Conservation (phyloP, 2,113 vertebrate species). For the Limnothrissa miodon region DNA sequence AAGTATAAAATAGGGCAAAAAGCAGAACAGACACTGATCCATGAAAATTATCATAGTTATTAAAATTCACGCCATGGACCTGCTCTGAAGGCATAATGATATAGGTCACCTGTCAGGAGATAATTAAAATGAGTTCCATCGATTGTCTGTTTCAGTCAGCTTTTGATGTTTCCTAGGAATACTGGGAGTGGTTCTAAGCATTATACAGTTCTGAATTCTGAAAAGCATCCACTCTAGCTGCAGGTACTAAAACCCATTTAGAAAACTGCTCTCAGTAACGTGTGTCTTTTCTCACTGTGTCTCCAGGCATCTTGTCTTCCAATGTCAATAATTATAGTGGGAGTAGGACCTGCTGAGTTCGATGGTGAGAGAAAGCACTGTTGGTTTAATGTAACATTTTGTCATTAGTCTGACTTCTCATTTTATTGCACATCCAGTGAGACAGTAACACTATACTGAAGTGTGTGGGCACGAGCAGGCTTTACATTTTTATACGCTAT, state of each 20-base stretch:
- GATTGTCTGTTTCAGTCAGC: no score
- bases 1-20: no score
- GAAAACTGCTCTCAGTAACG: not conserved
- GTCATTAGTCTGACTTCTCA: not conserved
- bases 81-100: no score
- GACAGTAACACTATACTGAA: not conserved
- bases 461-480: not conserved
- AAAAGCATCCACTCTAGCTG: not conserved
- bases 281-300: constrained; percentile 37
- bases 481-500: not conserved
- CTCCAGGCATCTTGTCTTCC: constrained; percentile 88
- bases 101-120: no score
- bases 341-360: constrained; percentile 94
- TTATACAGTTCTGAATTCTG: constrained; percentile 16
- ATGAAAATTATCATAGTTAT: no score
- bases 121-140: no score
- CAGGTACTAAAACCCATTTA: not conserved
- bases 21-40: no score
- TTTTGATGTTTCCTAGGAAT: not conserved
- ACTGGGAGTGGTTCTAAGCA: not conserved
- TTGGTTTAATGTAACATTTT: not conserved
- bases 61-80: no score
- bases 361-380: constrained; percentile 77
- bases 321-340: constrained; percentile 98
- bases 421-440: no score